These are phyloP conservation scores for Hydropotes inermis DNA, from an alignment of 2,113 vertebrate genomes.

Conservation along the genomic window DNA sequence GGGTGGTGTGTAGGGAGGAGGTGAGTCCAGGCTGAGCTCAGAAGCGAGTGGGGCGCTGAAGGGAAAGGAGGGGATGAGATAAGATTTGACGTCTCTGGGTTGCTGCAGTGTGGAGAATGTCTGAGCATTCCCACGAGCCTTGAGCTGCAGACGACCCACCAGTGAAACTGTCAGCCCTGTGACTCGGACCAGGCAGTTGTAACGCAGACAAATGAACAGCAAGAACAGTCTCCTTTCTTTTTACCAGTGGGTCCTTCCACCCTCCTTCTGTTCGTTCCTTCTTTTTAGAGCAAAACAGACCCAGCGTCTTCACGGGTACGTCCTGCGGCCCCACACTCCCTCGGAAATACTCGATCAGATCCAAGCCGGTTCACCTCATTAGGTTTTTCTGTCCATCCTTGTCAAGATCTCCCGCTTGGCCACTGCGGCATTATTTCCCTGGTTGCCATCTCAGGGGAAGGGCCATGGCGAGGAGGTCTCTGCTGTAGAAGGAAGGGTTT, in stretches of 20 bases:
- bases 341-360: neutral
- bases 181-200: neutral
- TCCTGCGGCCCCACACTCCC: neutral
- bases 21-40: neutral
- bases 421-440: neutral
- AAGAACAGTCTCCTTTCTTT: neutral
- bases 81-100: neutral
- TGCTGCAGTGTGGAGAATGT: neutral
- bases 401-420: constrained; percentile 28
- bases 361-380: neutral
- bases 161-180: neutral
- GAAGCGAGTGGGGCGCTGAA: neutral
- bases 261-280: neutral
- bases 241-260: neutral
- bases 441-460: constrained; percentile 5
- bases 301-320: neutral
- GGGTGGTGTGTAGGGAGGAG: accelerated
- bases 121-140: neutral
- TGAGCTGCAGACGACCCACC: neutral
- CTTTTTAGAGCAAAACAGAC: neutral
- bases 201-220: neutral
- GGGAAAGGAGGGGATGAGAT: neutral
- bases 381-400: constrained; percentile 34
- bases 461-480: neutral
- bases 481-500: neutral